Evolutionary conservation across 2,888 invertebrate genomes (phyloP), one percentile per base, ranked within the genome.

Genomic region (Sinelater perroti): DNA sequence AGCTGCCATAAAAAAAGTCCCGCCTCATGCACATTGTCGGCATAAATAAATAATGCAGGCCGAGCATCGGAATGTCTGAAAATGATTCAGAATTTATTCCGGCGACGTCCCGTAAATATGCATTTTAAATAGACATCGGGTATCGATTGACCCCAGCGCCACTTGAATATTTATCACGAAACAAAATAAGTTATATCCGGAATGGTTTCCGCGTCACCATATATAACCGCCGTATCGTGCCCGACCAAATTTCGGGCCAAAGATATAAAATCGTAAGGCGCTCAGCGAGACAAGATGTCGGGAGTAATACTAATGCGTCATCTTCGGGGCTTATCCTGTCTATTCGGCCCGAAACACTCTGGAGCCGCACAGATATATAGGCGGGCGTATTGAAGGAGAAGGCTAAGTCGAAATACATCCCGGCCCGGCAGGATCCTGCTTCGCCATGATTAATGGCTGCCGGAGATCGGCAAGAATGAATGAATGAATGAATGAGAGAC

Each of bases 261-360:
- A 38, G 35, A 53, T 35, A 54, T 36, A 36, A 35, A 36, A 54
- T 36, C 16, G 47, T 24, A 38, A 56, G 26, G 42, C 26, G 44
- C 33, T 47, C 16, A 21, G 17, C 26, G 35, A 24, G 58, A 58
- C 49, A 47, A 47, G 49, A 58, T 53, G 53, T 58, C 57, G 50
- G 24, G 30, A 57, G 51, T 56, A 57, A 57, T 57, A 57, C 53
- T 58, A 58, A 58, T 54, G 54, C 53, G 58, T 58, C 58, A 58
- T 58, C 26, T 58, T 28, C 50, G 58, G 46, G 50, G 53, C 58
- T 58, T 58, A 58, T 35, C 49, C 49, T 58, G 58, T 58, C 58
- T 53, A 58, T 58, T 53, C 53, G 49, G 53, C 58, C 50, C 44
- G 53, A 49, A 54, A 58, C 53, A 54, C 58, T 57, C 57, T 53